Base-by-base conservation (phyloP, 2,888 invertebrate species). In the Habrosyne pyritoides region DNA sequence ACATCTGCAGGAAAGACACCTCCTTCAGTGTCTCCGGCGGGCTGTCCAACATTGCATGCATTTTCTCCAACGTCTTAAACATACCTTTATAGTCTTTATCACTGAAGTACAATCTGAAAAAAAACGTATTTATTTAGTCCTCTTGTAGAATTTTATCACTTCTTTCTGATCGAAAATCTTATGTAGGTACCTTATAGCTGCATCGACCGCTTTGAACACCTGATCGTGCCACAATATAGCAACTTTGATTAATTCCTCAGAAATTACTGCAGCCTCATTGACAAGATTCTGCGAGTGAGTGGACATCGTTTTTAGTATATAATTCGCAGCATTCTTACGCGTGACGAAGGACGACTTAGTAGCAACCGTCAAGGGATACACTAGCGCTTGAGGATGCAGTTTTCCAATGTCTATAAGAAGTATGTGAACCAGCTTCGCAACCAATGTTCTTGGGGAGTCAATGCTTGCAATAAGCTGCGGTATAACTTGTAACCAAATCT, bases 221-320 rank as follows among this genome's bases (percentile, higher is more conserved):
- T 99, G 95, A 83, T 99, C 99, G 79, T 99, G 99, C 99, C 99
- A 99, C 55, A 99, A 91, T 73, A 99, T 99, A 2, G 99, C 99
- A 0, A 99, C 98, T 56, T 99, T 94, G 56, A 99, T 99, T 64
- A 99, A 91, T 84, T 99, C 99, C 69, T 99, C 99, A 53, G 98
- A 96, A 66, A 98, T 99, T 94, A 98, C 95, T 72, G 98, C 95
- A 0, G 99, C 99, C 84, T 99, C 99, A 65, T 96, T 96, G 2
- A 99, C 99, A 28, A 99, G 91, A 21, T 95, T 95, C 22, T 96
- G 96, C 54, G 98, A 98, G 85, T 99, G 98, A 60, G 99, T 98
- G 68, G 97, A 96, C 98, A 99, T 99, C 10, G 96, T 97, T 75
- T 97, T 97, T 56, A 99, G 88, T 49, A 99, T 97, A 81, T 98